These are phyloP conservation scores for Onychostoma macrolepis DNA, from an alignment of 2,113 vertebrate genomes.

Conservation along the genomic window DNA sequence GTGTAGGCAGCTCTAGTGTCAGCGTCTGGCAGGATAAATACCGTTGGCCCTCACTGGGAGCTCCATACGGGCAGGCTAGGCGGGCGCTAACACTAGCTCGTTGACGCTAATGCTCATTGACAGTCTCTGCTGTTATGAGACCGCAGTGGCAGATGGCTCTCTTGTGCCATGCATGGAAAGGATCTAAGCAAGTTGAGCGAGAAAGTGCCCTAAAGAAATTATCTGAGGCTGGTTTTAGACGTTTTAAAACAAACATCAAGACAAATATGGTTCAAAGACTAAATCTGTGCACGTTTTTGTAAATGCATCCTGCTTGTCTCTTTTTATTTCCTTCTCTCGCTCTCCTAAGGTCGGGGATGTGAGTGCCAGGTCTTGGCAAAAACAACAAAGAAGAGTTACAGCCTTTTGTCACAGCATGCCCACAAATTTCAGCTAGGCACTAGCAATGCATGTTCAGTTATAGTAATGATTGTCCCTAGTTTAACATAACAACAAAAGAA, in stretches of 20 bases:
- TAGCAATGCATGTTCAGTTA: background rate
- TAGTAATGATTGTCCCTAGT: background rate
- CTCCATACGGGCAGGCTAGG: conserved; percentile 45
- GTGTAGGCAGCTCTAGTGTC: conserved; percentile 33
- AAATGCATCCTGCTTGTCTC: background rate
- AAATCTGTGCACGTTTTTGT: background rate
- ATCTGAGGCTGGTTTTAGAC: conserved; percentile 10
- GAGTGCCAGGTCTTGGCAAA: conserved; percentile 29
- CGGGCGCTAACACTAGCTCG: conserved; percentile 5
- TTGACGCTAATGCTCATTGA: conserved; percentile 56
- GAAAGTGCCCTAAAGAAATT: background rate
- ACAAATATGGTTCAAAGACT: background rate
- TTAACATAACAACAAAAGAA: background rate
- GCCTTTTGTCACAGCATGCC: conserved; percentile 30
- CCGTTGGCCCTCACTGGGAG: conserved; percentile 21
- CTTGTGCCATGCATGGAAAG: background rate
- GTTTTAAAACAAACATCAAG: conserved; percentile 19
- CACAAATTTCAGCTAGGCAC: conserved; percentile 2
- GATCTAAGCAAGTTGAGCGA: background rate
- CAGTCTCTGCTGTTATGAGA: conserved; percentile 54
- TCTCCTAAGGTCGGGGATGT: background rate
- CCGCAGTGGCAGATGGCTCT: conserved; percentile 55
- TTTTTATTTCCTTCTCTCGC: background rate
- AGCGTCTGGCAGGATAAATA: conserved; percentile 24
- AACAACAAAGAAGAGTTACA: conserved; percentile 25